A percentile compares a stretch with the other conserved stretches of the same genome.
These are phyloP conservation scores for Nerophis lumbriciformis DNA, from an alignment of 2,113 vertebrate species.

Conservation along the genomic window DNA sequence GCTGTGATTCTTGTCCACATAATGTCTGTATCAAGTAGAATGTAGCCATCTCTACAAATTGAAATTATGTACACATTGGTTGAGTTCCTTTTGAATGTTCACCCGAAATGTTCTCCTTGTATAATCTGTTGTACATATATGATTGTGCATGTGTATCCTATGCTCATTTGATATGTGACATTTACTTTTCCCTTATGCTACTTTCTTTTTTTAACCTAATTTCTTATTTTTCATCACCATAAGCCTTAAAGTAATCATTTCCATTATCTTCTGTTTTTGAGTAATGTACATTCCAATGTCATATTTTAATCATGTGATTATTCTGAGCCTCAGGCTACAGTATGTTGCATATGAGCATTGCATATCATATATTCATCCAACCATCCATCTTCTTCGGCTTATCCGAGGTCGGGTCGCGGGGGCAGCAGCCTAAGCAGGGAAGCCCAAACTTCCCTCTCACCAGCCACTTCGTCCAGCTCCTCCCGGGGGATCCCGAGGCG, in stretches of 20 bases:
- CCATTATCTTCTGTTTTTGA: background rate
- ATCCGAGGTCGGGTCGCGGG: too few relatives aligned
- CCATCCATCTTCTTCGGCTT: too few relatives aligned
- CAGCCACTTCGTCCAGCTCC: too few relatives aligned
- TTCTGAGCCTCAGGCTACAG: constrained; percentile 3
- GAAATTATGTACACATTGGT: background rate
- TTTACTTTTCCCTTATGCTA: constrained; percentile 1
- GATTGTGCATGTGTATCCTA: constrained; percentile 38
- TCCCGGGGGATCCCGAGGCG: too few relatives aligned
- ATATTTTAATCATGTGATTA: background rate
- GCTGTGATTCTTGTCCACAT: constrained; percentile 21
- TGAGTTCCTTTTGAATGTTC: constrained; percentile 47
- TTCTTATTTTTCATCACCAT: constrained; percentile 14
- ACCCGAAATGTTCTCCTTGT: constrained; percentile 23
- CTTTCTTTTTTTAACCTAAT: too few relatives aligned
- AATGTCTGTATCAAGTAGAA: constrained; percentile 20
- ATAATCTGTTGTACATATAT: constrained; percentile 21
- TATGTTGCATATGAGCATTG: constrained; percentile 6
- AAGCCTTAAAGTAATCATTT: background rate
- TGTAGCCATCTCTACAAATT: constrained; percentile 33
- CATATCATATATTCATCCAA: constrained; percentile 19
- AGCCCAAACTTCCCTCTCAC: too few relatives aligned
- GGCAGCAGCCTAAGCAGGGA: too few relatives aligned
- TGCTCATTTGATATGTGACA: constrained; percentile 21
- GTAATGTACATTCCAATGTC: constrained; percentile 23